These are phyloP conservation scores for Drosophila ezoana DNA, from an alignment of 2,888 invertebrate genomes.

Conservation along the genomic window DNA sequence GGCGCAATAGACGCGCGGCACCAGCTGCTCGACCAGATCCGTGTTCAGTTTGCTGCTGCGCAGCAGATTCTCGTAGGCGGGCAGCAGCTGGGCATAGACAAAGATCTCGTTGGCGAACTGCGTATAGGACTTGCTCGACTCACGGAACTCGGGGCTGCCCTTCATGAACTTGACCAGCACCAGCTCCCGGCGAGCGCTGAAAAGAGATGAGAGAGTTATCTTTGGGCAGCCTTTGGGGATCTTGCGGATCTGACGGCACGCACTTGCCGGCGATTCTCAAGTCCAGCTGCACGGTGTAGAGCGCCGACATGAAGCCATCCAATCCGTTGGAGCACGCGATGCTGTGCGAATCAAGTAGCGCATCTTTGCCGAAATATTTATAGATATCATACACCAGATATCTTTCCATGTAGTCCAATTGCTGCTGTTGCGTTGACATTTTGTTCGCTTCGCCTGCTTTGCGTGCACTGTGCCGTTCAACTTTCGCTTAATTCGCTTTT, in stretches of 20 bases:
- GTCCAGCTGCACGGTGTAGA: slow-evolving; percentile 73
- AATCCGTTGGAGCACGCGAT: slow-evolving; percentile 75
- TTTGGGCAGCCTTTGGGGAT: too few species aligned
- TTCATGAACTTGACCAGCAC: slow-evolving; percentile 84
- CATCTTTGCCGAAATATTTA: slow-evolving; percentile 65
- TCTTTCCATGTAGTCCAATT: slow-evolving; percentile 74
- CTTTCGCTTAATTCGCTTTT: slow-evolving; percentile 3
- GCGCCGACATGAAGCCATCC: slow-evolving; percentile 83
- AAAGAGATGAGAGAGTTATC: not conserved
- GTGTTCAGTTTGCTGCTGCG: slow-evolving; percentile 54
- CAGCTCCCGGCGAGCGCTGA: slow-evolving; percentile 52
- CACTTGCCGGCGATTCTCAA: slow-evolving; percentile 59
- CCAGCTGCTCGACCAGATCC: slow-evolving; percentile 65
- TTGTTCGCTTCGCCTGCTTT: not conserved
- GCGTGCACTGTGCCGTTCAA: not conserved
- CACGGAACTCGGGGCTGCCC: slow-evolving; percentile 78
- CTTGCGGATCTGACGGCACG: too few species aligned
- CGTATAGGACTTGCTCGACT: slow-evolving; percentile 76
- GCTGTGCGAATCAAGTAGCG: slow-evolving; percentile 53
- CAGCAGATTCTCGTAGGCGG: slow-evolving; percentile 77
- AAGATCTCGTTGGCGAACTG: slow-evolving; percentile 83
- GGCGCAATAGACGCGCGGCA: slow-evolving; percentile 74
- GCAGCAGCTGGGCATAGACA: slow-evolving; percentile 79
- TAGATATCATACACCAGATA: slow-evolving; percentile 75
- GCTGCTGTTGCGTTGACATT: slow-evolving; percentile 51